A percentile compares a stretch with the other conserved stretches of the same genome.
Evolutionary conservation across 2,888 invertebrate species (phyloP).

Genomic region (Oegoconia quadripuncta): DNA sequence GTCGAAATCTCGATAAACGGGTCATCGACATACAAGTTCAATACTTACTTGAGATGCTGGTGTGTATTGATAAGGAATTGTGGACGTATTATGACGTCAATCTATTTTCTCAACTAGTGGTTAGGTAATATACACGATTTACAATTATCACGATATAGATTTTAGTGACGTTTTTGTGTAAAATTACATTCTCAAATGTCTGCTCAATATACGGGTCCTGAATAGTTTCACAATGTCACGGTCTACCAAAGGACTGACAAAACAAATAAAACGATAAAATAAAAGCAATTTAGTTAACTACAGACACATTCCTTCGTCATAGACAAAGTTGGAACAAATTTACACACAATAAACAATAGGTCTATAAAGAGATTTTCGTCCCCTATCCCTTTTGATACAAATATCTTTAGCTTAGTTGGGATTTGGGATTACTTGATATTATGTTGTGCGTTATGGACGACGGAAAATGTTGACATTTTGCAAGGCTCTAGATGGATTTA

Average conservation of each 20-base stretch:
- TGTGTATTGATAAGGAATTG: not conserved
- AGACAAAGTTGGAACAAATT: conserved; percentile 27
- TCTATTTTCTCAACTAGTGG: too few relatives aligned
- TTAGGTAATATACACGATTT: too few relatives aligned
- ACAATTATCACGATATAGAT: too few relatives aligned
- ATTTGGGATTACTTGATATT: conserved; percentile 9
- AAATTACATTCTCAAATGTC: too few relatives aligned
- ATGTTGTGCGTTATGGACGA: not conserved
- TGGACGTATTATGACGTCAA: too few relatives aligned
- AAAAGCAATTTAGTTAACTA: conserved; percentile 47
- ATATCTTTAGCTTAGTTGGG: conserved; percentile 2
- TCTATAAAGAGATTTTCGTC: conserved; percentile 22
- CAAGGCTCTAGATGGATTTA: too few relatives aligned
- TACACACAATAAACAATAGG: conserved; percentile 27
- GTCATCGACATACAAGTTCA: conserved; percentile 33
- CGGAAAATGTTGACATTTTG: too few relatives aligned
- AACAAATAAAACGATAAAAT: conserved; percentile 40
- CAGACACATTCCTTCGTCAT: conserved; percentile 36
- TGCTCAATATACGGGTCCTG: too few relatives aligned
- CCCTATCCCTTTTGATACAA: conserved; percentile 29
- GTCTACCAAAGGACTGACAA: conserved; percentile 31
- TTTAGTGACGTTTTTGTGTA: too few relatives aligned
- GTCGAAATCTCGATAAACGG: conserved; percentile 21
- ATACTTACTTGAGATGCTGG: conserved; percentile 12
- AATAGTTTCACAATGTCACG: conserved; percentile 33